Base-by-base conservation (phyloP, 2,888 invertebrate species). In the Tiphia femorata region DNA sequence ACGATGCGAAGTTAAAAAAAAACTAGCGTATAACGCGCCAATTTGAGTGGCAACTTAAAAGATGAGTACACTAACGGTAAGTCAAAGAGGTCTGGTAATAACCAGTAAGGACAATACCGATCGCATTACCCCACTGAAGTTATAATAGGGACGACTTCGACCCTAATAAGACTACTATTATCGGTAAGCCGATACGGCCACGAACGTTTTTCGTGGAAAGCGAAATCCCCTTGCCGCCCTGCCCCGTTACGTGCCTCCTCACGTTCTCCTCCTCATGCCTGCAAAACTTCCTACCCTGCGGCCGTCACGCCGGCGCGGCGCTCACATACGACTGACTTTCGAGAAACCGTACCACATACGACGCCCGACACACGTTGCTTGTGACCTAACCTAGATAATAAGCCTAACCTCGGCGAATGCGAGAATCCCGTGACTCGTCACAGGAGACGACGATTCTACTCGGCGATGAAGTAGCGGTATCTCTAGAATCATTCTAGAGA, bases 161-260 rank as follows among this genome's bases (percentile, higher is more conserved):
- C 64, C 70, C 61, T 67, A 67, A 66, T 57, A 58, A 63, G 58
- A 46, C 44, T 68, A 41, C 55, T 50, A 50, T 58, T 58, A 56
- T 47, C 55, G 30, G 47, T 51, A 57, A 62, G 54, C 54, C 43
- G 37, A 56, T 54, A 53, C 38, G 59, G 62, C 49, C 49, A 57
- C 58, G 56, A 48, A 29, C 55, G 58, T 30, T 66, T 72, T 72
- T 71, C 70, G 54, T 62, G 55, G 72, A 72, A 70, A 43, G 49
- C 58, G 42, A 61, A 67, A 61, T 62, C 50, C 60, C 67, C 63
- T 47, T 42, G 19, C 54, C 27, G 53, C 49, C 54, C 58, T 58
- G 29, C 53, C 43, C 41, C 56, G 51, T n/a, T 20, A 21, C 17
- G 29, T 35, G 4, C 16, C 37, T 14, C 8, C 43, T 35, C 35